Base-by-base conservation (phyloP, 2,113 vertebrate genomes). In the Gavia stellata region DNA sequence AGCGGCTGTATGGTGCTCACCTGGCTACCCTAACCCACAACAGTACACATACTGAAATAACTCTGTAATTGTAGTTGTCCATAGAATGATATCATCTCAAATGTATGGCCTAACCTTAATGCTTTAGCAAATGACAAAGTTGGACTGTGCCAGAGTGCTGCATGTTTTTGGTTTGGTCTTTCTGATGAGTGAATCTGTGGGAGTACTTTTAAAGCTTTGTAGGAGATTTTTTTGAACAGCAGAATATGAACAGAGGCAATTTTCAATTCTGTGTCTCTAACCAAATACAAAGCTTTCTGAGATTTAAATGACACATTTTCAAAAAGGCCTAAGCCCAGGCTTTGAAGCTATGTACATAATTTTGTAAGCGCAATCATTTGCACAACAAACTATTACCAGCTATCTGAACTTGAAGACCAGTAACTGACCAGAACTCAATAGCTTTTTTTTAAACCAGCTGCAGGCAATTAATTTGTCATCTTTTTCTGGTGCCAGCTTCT, bases 401-500 rank as follows among this genome's bases (percentile, higher is more conserved):
- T 95, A 94, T 97, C 92, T 96, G 96, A 96, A 97, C 94, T 96
- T 55, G 75, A 86, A 94, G 94, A 94, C 94, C 91, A 96, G 88
- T 49, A 72, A 88, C 85, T 96, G 95, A 95, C 89, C 95, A 96
- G 82, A 90, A 91, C 89, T 92, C 93, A 88, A 93, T 45, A 91
- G 87, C 58, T 65, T 62, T 84, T 93, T 81, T 97, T 91, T 40
- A 87, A 93, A 88, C 53, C 83, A 93, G 90, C 88, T 94, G 92
- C 94, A 97, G 82, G 90, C 94, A 97, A 97, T 94, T 95, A 96
- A 92, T 94, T 95, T 96, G 84, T 95, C 83, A 75, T 95, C 73
- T 92, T 86, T 72, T 91, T 70, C 85, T 88, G 82, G 77, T 82
- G 71, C 79, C 5, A 8, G 59, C 72, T 91, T 94, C 81, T 92